These are phyloP conservation scores for Lepus townsendii DNA, from an alignment of 2,797 vertebrate species.

Conservation along the genomic window DNA sequence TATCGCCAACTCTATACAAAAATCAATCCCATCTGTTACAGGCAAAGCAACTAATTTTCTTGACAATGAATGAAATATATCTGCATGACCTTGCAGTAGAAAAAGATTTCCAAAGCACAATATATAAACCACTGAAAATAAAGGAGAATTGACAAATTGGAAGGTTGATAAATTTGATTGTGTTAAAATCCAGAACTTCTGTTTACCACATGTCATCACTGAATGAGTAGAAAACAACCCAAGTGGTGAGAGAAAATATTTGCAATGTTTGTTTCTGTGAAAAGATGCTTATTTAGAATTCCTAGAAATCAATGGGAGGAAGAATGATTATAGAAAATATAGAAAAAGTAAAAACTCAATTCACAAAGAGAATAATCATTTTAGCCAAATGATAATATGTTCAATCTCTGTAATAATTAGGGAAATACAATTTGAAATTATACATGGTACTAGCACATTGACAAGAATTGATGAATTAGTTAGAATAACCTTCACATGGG, in stretches of 20 bases:
- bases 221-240: neutral
- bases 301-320: neutral
- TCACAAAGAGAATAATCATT: neutral
- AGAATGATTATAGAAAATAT: neutral
- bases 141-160: slow-evolving; percentile 31
- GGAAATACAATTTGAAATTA: neutral
- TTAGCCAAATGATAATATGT: neutral
- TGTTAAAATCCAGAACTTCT: neutral
- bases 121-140: neutral
- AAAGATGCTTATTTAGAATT: neutral
- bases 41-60: slow-evolving; percentile 11
- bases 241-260: neutral
- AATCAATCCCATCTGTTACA: slow-evolving; percentile 72
- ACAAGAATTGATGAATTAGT: neutral
- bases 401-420: neutral
- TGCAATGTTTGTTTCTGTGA: neutral
- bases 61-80: slow-evolving; percentile 33
- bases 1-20: slow-evolving; percentile 49
- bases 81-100: neutral
- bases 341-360: neutral
- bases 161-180: slow-evolving; percentile 25
- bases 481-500: neutral
- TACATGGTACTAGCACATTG: neutral
- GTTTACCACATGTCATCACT: neutral
- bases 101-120: neutral